A percentile compares a stretch with the other conserved stretches of the same genome.
Conservation (phyloP, 2,797 vertebrate species). For the Coregonus suidteri region DNA sequence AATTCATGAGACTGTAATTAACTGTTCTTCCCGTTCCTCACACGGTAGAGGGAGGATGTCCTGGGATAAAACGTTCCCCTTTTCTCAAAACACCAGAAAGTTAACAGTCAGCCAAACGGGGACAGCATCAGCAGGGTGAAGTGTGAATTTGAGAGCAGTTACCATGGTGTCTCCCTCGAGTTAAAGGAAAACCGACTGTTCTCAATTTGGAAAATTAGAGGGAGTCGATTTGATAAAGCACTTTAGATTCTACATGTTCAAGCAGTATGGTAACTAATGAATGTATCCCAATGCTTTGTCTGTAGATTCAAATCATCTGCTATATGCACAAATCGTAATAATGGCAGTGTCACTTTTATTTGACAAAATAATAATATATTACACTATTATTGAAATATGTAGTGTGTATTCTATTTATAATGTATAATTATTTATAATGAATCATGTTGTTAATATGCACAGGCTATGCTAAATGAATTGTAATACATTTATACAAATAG, state of each 20-base stretch:
- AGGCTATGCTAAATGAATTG: conserved; percentile 40
- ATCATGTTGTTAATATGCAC: conserved; percentile 47
- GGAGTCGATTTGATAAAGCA: conserved; percentile 22
- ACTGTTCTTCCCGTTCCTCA: conserved; percentile 59
- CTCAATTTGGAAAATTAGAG: neutral
- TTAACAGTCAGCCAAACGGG: conserved; percentile 76
- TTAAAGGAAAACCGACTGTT: conserved; percentile 30
- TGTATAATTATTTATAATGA: neutral
- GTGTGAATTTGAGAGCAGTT: conserved; percentile 79
- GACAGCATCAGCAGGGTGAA: conserved; percentile 81
- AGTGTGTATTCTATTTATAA: neutral
- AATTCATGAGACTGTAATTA: conserved; percentile 78
- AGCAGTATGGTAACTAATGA: neutral
- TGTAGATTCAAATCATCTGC: neutral
- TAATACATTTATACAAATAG: conserved; percentile 58
- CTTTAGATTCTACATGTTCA: conserved; percentile 7
- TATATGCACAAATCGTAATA: neutral
- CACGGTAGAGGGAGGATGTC: conserved; percentile 70
- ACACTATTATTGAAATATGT: neutral
- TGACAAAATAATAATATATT: neutral
- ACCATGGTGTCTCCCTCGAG: conserved; percentile 53
- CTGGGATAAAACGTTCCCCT: conserved; percentile 78
- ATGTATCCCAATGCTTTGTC: neutral
- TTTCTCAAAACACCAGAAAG: conserved; percentile 74
- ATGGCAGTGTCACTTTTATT: neutral